phyloP scores from a whole-genome alignment of 2,113 vertebrate genomes.

The Nesoenas mayeri region DNA sequence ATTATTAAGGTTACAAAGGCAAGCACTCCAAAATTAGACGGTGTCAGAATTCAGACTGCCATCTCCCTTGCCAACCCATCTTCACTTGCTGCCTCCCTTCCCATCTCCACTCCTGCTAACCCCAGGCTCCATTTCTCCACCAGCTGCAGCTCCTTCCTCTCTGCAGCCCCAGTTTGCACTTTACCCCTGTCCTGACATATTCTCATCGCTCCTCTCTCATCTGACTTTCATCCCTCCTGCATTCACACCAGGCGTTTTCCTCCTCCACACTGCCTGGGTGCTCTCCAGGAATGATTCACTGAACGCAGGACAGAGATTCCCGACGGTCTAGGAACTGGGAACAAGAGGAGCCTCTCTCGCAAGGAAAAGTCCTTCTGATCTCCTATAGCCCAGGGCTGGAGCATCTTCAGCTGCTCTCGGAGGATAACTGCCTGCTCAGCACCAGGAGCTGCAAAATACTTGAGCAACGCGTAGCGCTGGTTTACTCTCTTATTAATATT shows the following conservation, averaged over 20 bases:
- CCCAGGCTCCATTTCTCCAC: not conserved
- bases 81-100: not conserved
- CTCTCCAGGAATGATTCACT: conserved; percentile 58
- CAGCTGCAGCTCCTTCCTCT: not conserved
- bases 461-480: not conserved
- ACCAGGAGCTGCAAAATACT: not conserved
- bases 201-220: conserved; percentile 18
- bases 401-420: not conserved
- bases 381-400: not conserved
- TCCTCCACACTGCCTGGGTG: conserved; percentile 52
- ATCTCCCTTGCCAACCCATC: conserved; percentile 26
- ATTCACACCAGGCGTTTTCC: conserved; percentile 41
- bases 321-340: conserved; percentile 3
- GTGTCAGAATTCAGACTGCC: conserved; percentile 54
- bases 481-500: not conserved
- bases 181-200: not conserved
- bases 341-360: not conserved
- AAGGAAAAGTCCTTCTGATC: conserved; percentile 9
- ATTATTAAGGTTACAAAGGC: conserved; percentile 67
- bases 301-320: conserved; percentile 37
- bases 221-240: conserved; percentile 49
- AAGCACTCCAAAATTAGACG: conserved; percentile 49
- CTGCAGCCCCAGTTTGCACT: not conserved
- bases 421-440: not conserved
- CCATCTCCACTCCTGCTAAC: not conserved